Conservation (phyloP, 2,797 vertebrate species). For the Cyprinella venusta region DNA sequence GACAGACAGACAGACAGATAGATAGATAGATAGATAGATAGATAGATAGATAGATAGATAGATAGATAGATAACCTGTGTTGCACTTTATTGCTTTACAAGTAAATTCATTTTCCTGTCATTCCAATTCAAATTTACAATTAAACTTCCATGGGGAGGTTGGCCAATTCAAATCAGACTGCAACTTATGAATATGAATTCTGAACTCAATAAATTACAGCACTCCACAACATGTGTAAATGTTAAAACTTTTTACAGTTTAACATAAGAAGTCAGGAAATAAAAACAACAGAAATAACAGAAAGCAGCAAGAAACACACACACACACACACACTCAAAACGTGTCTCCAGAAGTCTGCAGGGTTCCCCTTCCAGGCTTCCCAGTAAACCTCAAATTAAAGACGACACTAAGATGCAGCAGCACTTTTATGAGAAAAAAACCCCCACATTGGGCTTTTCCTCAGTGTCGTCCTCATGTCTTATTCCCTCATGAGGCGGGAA, state of each 20-base stretch:
- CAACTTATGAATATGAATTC: background rate
- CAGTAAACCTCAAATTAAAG: constrained; percentile 43
- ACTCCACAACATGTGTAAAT: background rate
- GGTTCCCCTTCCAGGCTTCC: constrained; percentile 25
- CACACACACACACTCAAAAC: constrained; percentile 3
- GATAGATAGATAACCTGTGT: background rate
- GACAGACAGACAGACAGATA: no score
- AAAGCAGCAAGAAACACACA: constrained; percentile 40
- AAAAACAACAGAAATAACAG: constrained; percentile 16
- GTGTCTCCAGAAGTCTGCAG: constrained; percentile 7
- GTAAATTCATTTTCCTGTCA: no score
- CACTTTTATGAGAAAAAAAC: background rate
- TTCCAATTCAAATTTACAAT: no score
- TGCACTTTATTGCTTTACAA: no score
- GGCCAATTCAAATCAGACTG: no score
- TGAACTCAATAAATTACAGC: background rate
- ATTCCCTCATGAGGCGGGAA: constrained; percentile 61
- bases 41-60: background rate
- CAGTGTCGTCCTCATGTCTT: constrained; percentile 28
- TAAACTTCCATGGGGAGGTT: no score
- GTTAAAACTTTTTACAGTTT: background rate
- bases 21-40: no score
- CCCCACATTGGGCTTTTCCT: constrained; percentile 22
- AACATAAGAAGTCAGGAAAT: background rate
- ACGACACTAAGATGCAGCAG: constrained; percentile 23